Percentiles rank a stretch among this genome's conserved stretches.
Conservation (phyloP, 1,140 invertebrate species). For the Drosophila watanabei region DNA sequence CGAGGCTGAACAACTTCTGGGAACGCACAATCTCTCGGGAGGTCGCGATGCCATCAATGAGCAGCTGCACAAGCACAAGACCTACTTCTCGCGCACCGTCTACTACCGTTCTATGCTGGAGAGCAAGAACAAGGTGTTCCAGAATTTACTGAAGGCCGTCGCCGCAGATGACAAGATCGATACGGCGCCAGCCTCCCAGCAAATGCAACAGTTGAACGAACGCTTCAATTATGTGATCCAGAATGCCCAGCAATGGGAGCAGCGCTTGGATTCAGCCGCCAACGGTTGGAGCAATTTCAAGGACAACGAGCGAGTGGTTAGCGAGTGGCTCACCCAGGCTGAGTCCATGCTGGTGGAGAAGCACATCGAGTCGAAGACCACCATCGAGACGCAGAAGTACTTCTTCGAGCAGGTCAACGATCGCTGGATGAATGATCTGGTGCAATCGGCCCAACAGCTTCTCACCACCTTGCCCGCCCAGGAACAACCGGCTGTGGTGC, state of each 20-base stretch:
- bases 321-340: conserved; percentile 94
- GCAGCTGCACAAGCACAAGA: conserved; percentile 93
- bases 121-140: conserved; percentile 97
- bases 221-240: conserved; percentile 91
- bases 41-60: conserved; percentile 91
- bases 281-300: conserved; percentile 95
- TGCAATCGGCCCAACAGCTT: conserved; percentile 92
- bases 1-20: conserved; percentile 91
- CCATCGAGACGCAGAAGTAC: conserved; percentile 92
- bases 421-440: conserved; percentile 92
- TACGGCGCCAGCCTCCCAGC: conserved; percentile 89
- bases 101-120: conserved; percentile 97
- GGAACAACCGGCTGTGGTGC: conserved; percentile 90
- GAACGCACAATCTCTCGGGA: conserved; percentile 87
- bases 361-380: conserved; percentile 92
- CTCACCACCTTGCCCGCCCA: conserved; percentile 89
- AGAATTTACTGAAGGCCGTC: conserved; percentile 93
- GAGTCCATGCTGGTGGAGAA: conserved; percentile 93
- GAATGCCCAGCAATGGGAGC: conserved; percentile 91
- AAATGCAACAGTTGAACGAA: conserved; percentile 93
- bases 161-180: conserved; percentile 91
- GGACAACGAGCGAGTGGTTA: conserved; percentile 91
- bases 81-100: conserved; percentile 94
- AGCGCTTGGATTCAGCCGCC: conserved; percentile 91
- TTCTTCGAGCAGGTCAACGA: conserved; percentile 95